Evolutionary conservation across 2,888 invertebrate species (phyloP), one percentile per base, ranked within the genome.

Genomic region (Epiblema foenella): DNA sequence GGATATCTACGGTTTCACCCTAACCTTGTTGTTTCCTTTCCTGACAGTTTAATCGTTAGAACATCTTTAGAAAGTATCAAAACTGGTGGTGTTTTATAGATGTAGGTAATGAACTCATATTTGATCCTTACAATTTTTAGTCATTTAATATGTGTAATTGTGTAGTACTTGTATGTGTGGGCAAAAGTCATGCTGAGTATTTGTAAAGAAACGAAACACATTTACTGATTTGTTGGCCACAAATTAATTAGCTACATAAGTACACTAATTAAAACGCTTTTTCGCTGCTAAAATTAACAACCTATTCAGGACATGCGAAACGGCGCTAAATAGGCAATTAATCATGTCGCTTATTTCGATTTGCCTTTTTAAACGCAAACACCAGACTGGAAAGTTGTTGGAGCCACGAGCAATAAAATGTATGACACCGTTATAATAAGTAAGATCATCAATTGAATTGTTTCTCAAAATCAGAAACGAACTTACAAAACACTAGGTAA

Each of bases 1-100:
- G 52, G 52, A 52, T 51, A 52, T 52, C 18, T 63, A 63, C 15
- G 15, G 37, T 64, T 52, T 63, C 51, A 37, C 63, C 52, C 10
- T 64, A 52, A 52, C 37, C 18, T 51, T 20, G n/a, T 63, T 18
- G n/a, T 37, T 29, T 37, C 5, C 17, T 37, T 29, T 37, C 5
- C 17, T 63, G 5, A 39, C n/a, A 9, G n/a, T 33, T 29, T 33
- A 33, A n/a, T n/a, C n/a, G n/a, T n/a, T n/a, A n/a, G n/a, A n/a
- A n/a, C n/a, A n/a, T n/a, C n/a, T n/a, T n/a, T n/a, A n/a, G n/a
- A 33, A 57, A 33, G 54, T 29, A 12, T 24, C 12, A 18, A 20
- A 11, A 52, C 51, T 18, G 10, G 11, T 18, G 20, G 11, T 52
- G 52, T 52, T 52, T 52, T 24, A 24, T 24, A 24, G 24, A 4